Percentiles rank a stretch among this genome's conserved stretches.
These are phyloP conservation scores for Cryptotermes secundus DNA, from an alignment of 1,140 invertebrate species.

Conservation along the genomic window DNA sequence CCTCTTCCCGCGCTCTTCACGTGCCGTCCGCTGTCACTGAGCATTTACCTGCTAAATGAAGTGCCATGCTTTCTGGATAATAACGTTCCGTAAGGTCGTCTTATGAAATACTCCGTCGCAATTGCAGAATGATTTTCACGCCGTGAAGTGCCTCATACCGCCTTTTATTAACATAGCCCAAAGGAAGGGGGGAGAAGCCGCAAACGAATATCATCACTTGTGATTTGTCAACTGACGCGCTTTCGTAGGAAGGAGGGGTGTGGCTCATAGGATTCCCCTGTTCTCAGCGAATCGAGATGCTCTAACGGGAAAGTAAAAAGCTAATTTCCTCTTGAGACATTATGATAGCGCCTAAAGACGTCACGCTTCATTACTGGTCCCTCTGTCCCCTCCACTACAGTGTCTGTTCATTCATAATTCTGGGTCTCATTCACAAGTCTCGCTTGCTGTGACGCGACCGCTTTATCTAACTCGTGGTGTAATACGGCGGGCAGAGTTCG, in stretches of 20 bases:
- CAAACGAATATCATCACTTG: background rate
- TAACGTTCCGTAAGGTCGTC: background rate
- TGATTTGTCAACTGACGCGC: background rate
- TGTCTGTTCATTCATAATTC: background rate
- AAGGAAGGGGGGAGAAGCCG: background rate
- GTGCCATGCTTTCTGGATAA: background rate
- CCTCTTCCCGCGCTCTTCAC: too few relatives aligned
- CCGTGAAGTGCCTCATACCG: background rate
- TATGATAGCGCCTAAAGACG: background rate
- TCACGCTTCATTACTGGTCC: background rate
- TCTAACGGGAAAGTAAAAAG: background rate
- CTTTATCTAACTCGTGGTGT: too few relatives aligned
- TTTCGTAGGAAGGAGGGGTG: background rate
- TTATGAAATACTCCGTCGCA: background rate
- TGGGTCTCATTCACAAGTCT: too few relatives aligned
- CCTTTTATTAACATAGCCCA: background rate
- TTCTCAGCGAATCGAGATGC: background rate
- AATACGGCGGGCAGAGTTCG: too few relatives aligned
- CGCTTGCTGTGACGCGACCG: too few relatives aligned
- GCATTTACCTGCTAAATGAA: background rate
- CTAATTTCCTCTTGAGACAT: background rate
- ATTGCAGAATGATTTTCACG: background rate
- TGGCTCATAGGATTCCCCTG: background rate
- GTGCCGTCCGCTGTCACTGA: background rate
- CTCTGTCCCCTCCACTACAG: background rate